Base-by-base conservation (phyloP, 2,888 invertebrate genomes). In the Argynnis bischoffii region DNA sequence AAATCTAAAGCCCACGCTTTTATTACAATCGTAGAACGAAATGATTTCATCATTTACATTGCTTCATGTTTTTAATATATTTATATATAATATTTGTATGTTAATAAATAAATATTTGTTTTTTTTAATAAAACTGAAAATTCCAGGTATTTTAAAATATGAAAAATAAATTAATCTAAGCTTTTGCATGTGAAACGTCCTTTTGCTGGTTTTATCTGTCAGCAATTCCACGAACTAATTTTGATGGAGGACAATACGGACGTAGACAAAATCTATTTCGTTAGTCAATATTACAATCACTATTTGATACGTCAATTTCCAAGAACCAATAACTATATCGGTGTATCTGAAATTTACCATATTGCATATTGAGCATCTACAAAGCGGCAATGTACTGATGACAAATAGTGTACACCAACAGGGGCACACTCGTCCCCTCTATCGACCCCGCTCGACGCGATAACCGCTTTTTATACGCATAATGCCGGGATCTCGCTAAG, bases 381-480 rank as follows among this genome's bases (percentile, higher is more conserved):
- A 68, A 65, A 68, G 47, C 56, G 55, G 70, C 70, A 68, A 64
- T 68, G 68, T 63, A 65, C 48, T 57, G 26, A 79, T 79, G 79
- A 51, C 50, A 51, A 48, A 60, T 35, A 50, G 50, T 50, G 50
- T 15, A 16, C n/a, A 15, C 15, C 50, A 50, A 16, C 16, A 51
- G 50, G n/a, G 50, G 50, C 50, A 16, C 50, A 61, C 47, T 73
- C 74, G 77, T 71, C 75, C 73, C 76, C 74, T 63, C 60, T 69
- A 71, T 66, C 59, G 66, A 50, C 59, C 67, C 55, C 53, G 51
- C 53, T 61, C 57, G 61, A 78, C 79, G 84, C 85, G 91, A 91
- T 91, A 92, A 91, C 91, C 89, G 85, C 89, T 90, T 90, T 92
- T 92, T 90, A 89, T 90, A 89, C 90, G 88, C 90, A 89, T 92